These are phyloP conservation scores for Oeneis ivallda DNA, from an alignment of 2,888 invertebrate genomes.

Conservation along the genomic window DNA sequence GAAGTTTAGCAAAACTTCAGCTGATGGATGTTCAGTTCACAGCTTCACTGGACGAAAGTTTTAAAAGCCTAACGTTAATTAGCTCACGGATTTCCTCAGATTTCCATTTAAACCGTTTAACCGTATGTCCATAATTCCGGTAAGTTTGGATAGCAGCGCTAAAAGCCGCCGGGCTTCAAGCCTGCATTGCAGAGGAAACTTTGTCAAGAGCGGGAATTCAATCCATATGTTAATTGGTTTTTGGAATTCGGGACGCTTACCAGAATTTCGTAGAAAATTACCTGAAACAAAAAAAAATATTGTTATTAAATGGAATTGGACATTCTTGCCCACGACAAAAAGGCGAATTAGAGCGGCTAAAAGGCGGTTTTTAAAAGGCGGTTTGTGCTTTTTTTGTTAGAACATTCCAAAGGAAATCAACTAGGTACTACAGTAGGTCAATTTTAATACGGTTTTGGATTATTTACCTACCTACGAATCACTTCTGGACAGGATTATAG, in stretches of 20 bases:
- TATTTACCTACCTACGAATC: too few relatives aligned
- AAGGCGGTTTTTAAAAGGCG: too few relatives aligned
- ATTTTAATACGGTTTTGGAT: too few relatives aligned
- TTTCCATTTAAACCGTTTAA: conserved; percentile 19
- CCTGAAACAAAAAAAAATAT: background rate
- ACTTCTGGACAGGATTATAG: too few relatives aligned
- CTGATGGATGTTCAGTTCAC: conserved; percentile 9
- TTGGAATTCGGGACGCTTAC: conserved; percentile 7
- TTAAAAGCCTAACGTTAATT: conserved; percentile 12
- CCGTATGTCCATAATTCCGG: conserved; percentile 14
- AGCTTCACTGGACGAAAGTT: conserved; percentile 1
- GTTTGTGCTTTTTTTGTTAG: too few relatives aligned
- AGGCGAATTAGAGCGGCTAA: too few relatives aligned
- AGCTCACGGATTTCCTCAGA: conserved; percentile 14
- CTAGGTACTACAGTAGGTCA: too few relatives aligned
- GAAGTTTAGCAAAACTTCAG: too few relatives aligned
- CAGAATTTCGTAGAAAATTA: conserved; percentile 1
- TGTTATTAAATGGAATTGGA: background rate
- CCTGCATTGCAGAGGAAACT: conserved; percentile 26
- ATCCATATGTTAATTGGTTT: conserved; percentile 22
- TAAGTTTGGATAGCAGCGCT: conserved; percentile 24
- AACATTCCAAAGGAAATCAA: too few relatives aligned
- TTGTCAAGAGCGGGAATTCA: conserved; percentile 20
- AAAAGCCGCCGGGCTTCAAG: conserved; percentile 17
- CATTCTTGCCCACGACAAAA: background rate